Evolutionary conservation across 2,888 invertebrate species (phyloP).

Genomic region (Amiota communis): DNA sequence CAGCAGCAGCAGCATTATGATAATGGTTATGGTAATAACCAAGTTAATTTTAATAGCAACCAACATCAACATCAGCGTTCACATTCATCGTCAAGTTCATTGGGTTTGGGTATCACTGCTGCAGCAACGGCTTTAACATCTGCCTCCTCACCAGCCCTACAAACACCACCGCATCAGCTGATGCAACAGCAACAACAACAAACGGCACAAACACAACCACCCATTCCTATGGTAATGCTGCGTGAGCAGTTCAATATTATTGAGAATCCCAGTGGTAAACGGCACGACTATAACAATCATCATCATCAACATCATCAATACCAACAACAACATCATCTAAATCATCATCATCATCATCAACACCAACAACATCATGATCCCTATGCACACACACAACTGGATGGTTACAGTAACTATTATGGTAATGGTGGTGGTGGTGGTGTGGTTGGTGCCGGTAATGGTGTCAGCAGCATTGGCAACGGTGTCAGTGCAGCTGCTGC

Average conservation of each 20-base stretch:
- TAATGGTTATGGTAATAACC: constrained; percentile 24
- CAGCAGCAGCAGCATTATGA: constrained; percentile 40
- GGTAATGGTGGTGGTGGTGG: constrained; percentile 48
- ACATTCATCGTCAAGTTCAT: constrained; percentile 47
- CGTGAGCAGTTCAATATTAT: constrained; percentile 73
- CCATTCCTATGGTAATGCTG: constrained; percentile 75
- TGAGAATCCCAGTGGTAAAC: constrained; percentile 72
- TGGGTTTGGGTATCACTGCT: constrained; percentile 43
- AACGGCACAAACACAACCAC: constrained; percentile 63
- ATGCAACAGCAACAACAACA: constrained; percentile 39
- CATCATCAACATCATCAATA: constrained; percentile 50
- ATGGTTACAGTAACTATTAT: constrained; percentile 61
- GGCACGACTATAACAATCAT: constrained; percentile 60
- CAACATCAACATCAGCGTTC: constrained; percentile 49
- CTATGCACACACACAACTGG: constrained; percentile 63
- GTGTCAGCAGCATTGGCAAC: constrained; percentile 41
- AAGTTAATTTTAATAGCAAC: constrained; percentile 28
- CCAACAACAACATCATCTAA: constrained; percentile 53
- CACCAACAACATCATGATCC: constrained; percentile 45
- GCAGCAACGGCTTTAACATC: constrained; percentile 38
- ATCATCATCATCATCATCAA: constrained; percentile 33
- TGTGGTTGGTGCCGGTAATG: constrained; percentile 45
- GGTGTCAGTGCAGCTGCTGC: background rate
- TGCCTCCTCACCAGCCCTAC: constrained; percentile 46
- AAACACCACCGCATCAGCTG: constrained; percentile 37